Evolutionary conservation across 1,140 invertebrate genomes (phyloP), one percentile per base, ranked within the genome.

Genomic region (Condylostylus longicornis): DNA sequence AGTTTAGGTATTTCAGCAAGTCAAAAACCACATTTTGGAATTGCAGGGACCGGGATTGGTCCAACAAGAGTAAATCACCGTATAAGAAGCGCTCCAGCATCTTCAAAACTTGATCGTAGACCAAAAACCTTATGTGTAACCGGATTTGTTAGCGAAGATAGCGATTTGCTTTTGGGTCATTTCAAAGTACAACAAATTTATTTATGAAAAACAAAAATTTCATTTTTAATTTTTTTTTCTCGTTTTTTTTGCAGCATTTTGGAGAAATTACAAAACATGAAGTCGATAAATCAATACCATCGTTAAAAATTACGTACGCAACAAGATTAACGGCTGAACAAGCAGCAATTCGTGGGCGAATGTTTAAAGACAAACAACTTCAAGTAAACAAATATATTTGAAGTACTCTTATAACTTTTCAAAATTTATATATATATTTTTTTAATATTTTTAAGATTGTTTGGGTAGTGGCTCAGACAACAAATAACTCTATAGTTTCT

Each of bases 241-340:
- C 14, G 4, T 27, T 10, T n/a, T 27, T 27, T 8, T n/a, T 13
- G 14, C 27, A 61, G 57, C 46, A 57, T 45, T 61, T 60, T 37
- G 58, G 58, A 30, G 58, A 61, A 41, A 58, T 61, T 36, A 58
- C 49, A 5, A 61, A 61, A 29, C 58, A 61, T 35, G 53, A 58
- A 40, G 45, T 61, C 15, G 58, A 61, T 42, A 48, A 50, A 38
- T 50, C 52, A 36, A 57, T 57, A 47, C 57, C 57, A 20, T 54
- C 50, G 35, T 28, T 61, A 32, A 56, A 54, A 43, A 44, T 60
- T 31, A 52, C 58, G 1, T 61, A 57, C 47, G 54, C 58, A 7
- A 61, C 57, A 12, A 51, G 58, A 14, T 38, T 55, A n/a, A 57
- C 52, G 45, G 58, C 58, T n/a, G 58, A 61, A 36, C 57, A 61